Conservation (phyloP, 1,140 invertebrate genomes). For the Aphaenogaster ashmeadi region DNA sequence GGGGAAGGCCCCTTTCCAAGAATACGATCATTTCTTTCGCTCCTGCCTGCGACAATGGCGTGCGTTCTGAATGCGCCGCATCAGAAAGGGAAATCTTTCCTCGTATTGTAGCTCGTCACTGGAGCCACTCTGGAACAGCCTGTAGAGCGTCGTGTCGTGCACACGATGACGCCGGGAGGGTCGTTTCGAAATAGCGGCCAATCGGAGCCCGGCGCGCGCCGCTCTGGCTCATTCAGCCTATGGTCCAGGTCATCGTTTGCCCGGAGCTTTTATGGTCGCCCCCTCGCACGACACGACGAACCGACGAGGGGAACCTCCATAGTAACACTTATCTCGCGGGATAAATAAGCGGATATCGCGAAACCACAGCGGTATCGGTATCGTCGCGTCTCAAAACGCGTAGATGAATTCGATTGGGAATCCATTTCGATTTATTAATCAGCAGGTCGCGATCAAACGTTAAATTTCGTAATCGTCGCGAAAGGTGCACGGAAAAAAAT, state of each 20-base stretch:
- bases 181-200: conserved; percentile 65
- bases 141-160: conserved; percentile 21
- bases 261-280: conserved; percentile 61
- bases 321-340: conserved; percentile 52
- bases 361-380: conserved; percentile 7
- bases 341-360: conserved; percentile 52
- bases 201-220: conserved; percentile 48
- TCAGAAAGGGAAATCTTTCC: conserved; percentile 8
- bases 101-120: not conserved
- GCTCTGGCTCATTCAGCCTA: conserved; percentile 62
- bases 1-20: too few relatives aligned
- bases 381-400: not conserved
- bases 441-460: not conserved
- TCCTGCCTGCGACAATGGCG: not conserved
- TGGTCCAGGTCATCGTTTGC: conserved; percentile 65
- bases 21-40: not conserved
- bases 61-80: not conserved
- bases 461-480: not conserved
- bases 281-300: conserved; percentile 31
- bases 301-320: conserved; percentile 19
- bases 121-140: conserved; percentile 32
- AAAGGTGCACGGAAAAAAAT: too few relatives aligned
- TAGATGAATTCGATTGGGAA: not conserved
- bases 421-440: not conserved
- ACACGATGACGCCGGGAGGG: conserved; percentile 52